phyloP scores from a whole-genome alignment of 2,888 invertebrate genomes.

The Rotaria macrura region DNA sequence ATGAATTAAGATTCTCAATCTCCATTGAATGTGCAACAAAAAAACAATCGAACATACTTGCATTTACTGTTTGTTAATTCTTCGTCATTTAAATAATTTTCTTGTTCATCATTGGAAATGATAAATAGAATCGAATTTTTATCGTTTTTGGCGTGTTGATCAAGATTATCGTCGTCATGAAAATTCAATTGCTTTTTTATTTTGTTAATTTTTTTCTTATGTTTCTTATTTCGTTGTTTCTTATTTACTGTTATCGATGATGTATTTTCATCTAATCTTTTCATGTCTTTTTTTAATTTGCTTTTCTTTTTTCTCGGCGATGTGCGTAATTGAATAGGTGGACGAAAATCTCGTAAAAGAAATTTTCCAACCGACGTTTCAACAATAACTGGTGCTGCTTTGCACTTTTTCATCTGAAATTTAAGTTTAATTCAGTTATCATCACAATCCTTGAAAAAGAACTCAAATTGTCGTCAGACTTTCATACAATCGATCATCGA shows the following conservation, averaged over 20 bases:
- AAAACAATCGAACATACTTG: not conserved
- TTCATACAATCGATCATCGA: no score
- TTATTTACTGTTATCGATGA: not conserved
- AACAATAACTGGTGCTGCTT: not conserved
- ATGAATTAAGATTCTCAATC: not conserved
- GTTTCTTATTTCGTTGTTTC: not conserved
- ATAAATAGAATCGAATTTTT: not conserved
- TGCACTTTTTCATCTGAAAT: not conserved
- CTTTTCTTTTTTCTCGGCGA: not conserved
- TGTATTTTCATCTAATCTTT: not conserved
- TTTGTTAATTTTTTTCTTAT: not conserved
- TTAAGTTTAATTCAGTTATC: no score
- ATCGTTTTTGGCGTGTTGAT: not conserved
- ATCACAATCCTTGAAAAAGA: no score
- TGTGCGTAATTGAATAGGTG: not conserved
- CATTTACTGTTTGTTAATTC: not conserved
- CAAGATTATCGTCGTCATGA: not conserved
- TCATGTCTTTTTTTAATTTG: not conserved
- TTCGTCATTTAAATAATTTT: not conserved
- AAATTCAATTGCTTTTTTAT: not conserved
- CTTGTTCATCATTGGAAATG: not conserved
- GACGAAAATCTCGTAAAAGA: not conserved
- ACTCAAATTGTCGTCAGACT: no score
- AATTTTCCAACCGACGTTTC: not conserved
- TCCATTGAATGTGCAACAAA: not conserved